phyloP scores from a whole-genome alignment of 2,888 invertebrate genomes.

The Catocala fraxini region DNA sequence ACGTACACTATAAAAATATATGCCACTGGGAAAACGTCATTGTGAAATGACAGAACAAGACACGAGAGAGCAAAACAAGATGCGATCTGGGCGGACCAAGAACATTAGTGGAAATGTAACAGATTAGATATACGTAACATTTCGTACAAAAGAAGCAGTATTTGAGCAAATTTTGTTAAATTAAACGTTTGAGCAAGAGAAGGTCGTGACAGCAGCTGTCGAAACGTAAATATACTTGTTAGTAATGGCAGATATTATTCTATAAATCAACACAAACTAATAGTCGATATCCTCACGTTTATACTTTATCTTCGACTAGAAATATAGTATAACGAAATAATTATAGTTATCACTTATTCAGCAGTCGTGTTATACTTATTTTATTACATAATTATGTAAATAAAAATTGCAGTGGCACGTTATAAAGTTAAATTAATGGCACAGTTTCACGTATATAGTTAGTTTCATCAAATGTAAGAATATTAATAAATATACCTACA shows the following conservation, averaged over 20 bases:
- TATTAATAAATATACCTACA: conserved; percentile 73
- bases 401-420: conserved; percentile 83
- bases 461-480: conserved; percentile 83
- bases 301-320: conserved; percentile 82
- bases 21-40: conserved; percentile 75
- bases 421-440: conserved; percentile 86
- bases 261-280: conserved; percentile 63
- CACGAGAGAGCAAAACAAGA: conserved; percentile 38
- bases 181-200: conserved; percentile 84
- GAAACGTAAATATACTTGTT: conserved; percentile 64
- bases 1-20: conserved; percentile 78
- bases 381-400: conserved; percentile 74
- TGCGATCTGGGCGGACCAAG: conserved; percentile 26
- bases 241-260: conserved; percentile 60
- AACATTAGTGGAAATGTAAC: conserved; percentile 33
- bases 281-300: conserved; percentile 77
- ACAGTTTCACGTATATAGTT: conserved; percentile 82
- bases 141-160: conserved; percentile 60
- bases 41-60: conserved; percentile 65
- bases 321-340: conserved; percentile 80
- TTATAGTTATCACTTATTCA: conserved; percentile 83
- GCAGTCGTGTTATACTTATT: conserved; percentile 85
- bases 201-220: conserved; percentile 77
- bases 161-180: conserved; percentile 86
- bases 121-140: conserved; percentile 28